These are phyloP conservation scores for Alviniconcha strummeri DNA, from an alignment of 2,888 invertebrate species.

Conservation along the genomic window DNA sequence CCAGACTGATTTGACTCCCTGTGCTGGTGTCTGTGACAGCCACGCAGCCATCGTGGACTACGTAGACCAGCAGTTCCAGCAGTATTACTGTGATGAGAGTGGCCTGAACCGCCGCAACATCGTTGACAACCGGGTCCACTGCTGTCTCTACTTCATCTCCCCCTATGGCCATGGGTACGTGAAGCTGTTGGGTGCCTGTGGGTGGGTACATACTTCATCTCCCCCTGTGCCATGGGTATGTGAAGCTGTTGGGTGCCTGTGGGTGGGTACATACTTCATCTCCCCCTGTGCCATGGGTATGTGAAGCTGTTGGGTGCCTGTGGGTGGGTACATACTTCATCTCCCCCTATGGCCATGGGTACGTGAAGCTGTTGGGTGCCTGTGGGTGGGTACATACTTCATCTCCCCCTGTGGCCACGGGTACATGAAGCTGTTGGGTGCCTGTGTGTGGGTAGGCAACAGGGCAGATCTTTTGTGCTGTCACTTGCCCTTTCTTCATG, in stretches of 20 bases:
- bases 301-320: no score
- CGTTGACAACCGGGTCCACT: constrained; percentile 69
- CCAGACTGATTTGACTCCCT: background rate
- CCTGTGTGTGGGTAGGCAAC: no score
- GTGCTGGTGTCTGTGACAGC: constrained; percentile 74
- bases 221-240: no score
- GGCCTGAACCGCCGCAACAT: constrained; percentile 83
- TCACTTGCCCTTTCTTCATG: no score
- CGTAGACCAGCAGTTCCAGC: constrained; percentile 90
- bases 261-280: constrained; percentile 82
- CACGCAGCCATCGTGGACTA: constrained; percentile 94
- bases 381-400: background rate
- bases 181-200: background rate
- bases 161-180: constrained; percentile 95
- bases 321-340: no score
- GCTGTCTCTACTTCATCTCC: constrained; percentile 93
- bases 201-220: background rate
- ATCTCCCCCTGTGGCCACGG: no score
- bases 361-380: constrained; percentile 57
- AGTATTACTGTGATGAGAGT: constrained; percentile 67
- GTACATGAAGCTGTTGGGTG: background rate
- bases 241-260: background rate
- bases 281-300: constrained; percentile 96
- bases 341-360: constrained; percentile 97
- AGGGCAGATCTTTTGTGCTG: no score